phyloP scores from a whole-genome alignment of 2,888 invertebrate species.

The Micoletzkya japonica region DNA sequence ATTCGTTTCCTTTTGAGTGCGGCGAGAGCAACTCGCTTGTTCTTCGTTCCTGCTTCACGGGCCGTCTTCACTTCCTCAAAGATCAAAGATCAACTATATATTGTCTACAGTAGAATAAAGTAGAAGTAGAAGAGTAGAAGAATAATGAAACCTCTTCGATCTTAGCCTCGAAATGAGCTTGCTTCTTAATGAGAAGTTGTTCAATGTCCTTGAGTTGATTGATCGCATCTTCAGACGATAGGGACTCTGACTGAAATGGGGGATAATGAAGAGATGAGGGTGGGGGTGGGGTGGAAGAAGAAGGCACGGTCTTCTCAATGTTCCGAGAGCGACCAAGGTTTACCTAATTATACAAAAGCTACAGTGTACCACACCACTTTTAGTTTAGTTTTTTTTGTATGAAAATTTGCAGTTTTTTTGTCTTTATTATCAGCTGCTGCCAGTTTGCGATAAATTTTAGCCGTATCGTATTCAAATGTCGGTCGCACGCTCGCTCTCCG shows the following conservation, averaged over 20 bases:
- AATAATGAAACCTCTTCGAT: slow-evolving; percentile 30
- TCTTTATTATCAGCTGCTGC: not conserved
- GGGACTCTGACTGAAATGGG: slow-evolving; percentile 13
- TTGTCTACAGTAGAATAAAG: not conserved
- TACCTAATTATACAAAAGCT: too few species aligned
- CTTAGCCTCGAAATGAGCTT: slow-evolving; percentile 42
- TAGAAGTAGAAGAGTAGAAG: not conserved
- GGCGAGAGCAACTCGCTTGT: slow-evolving; percentile 43
- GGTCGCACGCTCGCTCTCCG: too few species aligned
- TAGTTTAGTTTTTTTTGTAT: too few species aligned
- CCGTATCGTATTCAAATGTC: too few species aligned
- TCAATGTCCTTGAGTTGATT: slow-evolving; percentile 43
- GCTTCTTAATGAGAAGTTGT: slow-evolving; percentile 44
- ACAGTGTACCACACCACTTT: too few species aligned
- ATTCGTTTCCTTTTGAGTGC: slow-evolving; percentile 47
- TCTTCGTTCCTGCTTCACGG: slow-evolving; percentile 43
- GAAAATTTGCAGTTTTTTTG: too few species aligned
- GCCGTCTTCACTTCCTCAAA: slow-evolving; percentile 39
- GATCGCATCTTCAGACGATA: slow-evolving; percentile 42
- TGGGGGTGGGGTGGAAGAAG: too few species aligned
- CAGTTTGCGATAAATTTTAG: too few species aligned
- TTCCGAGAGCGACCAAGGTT: too few species aligned
- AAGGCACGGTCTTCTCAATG: too few species aligned
- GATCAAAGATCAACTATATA: slow-evolving; percentile 6
- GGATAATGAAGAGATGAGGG: too few species aligned